phyloP scores from a whole-genome alignment of 2,113 vertebrate species.

The Oceanites oceanicus region DNA sequence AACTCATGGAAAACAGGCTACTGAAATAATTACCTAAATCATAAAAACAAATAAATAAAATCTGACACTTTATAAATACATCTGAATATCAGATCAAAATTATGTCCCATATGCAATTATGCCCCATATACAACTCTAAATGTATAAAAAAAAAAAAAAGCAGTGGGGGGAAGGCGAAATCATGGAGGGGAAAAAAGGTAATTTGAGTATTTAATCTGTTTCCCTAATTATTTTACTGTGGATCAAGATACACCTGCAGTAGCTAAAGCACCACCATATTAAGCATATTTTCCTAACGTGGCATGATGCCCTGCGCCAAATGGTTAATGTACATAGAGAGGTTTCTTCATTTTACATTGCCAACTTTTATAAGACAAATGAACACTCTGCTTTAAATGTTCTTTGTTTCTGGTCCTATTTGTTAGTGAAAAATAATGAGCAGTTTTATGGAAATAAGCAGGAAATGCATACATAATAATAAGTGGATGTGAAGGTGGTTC shows the following conservation, averaged over 20 bases:
- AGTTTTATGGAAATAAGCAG: neutral
- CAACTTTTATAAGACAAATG: neutral
- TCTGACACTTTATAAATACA: neutral
- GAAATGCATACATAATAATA: neutral
- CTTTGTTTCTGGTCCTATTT: neutral
- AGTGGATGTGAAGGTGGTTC: neutral
- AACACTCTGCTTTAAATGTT: neutral
- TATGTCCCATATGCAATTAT: neutral
- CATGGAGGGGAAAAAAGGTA: neutral
- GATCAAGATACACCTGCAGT: neutral
- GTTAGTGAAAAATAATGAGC: neutral
- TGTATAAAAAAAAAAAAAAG: too few species aligned
- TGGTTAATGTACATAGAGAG: neutral
- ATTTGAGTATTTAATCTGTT: neutral
- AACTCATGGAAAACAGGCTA: neutral
- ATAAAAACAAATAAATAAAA: neutral
- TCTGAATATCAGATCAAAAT: neutral
- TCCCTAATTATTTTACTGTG: neutral
- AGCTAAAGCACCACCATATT: neutral
- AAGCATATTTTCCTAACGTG: neutral
- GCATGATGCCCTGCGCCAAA: neutral
- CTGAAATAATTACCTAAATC: neutral
- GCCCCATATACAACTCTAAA: neutral
- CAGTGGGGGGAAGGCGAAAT: accelerated
- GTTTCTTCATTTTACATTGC: neutral